phyloP scores from a whole-genome alignment of 1,140 invertebrate species.

The Vanessa atalanta region DNA sequence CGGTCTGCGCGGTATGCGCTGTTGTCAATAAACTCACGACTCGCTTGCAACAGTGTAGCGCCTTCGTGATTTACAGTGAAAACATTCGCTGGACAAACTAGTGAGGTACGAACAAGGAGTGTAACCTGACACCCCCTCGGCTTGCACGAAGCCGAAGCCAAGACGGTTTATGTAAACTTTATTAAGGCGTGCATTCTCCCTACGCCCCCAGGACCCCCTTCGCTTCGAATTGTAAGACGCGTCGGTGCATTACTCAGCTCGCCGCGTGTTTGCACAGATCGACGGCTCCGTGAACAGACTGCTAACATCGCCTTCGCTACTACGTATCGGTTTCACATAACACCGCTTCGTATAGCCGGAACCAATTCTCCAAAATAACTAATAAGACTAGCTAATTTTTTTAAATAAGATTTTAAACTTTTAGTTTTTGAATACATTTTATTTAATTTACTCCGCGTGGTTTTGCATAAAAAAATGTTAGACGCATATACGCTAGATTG shows the following conservation, averaged over 20 bases:
- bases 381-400: background rate
- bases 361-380: conserved; percentile 17
- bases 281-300: conserved; percentile 68
- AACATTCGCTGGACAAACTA: conserved; percentile 64
- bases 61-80: conserved; percentile 71
- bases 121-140: conserved; percentile 62
- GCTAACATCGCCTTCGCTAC: conserved; percentile 50
- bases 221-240: conserved; percentile 62
- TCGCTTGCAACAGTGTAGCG: conserved; percentile 63
- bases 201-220: conserved; percentile 46
- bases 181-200: conserved; percentile 63
- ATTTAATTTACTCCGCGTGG: background rate
- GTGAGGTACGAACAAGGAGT: conserved; percentile 51
- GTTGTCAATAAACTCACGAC: conserved; percentile 62
- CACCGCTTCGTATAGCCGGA: conserved; percentile 19
- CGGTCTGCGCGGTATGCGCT: conserved; percentile 31
- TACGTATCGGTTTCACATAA: conserved; percentile 60
- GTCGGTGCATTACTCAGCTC: conserved; percentile 68
- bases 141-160: conserved; percentile 44
- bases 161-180: conserved; percentile 77
- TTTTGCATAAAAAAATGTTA: background rate
- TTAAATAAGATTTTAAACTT: background rate
- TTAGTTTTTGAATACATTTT: too few species aligned
- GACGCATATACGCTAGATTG: background rate
- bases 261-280: conserved; percentile 72